Base-by-base conservation (phyloP, 1,140 invertebrate genomes). In the Zaprionus kolodkinae region DNA sequence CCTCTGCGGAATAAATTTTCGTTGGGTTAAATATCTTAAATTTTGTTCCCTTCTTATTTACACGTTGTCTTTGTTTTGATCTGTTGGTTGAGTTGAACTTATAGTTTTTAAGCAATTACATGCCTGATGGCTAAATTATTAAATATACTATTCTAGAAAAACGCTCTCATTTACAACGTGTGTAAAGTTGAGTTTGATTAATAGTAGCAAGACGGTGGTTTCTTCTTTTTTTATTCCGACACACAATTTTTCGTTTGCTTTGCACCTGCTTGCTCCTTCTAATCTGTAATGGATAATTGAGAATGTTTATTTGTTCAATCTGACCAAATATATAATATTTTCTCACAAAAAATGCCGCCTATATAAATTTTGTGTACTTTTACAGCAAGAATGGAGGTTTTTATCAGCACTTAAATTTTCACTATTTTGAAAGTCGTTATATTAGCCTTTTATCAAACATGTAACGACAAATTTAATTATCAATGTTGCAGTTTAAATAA, bases 141-240 rank as follows among this genome's bases (percentile, higher is more conserved):
- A 13, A 17, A 57, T 21, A 13, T 48, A 45, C n/a, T 43, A 10
- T 43, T 61, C n/a, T 33, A 15, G 13, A 45, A 45, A 15, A 45
- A 45, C 43, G 21, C 35, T 38, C 13, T 36, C 21, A 35, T 27
- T 45, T 50, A 40, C 13, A 59, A 50, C 25, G 21, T 5, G 27
- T 21, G 40, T 45, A 45, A 45, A 50, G 17, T 50, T 50, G 9
- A 25, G 45, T 50, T 50, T 50, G 40, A 50, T 50, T 50, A 50
- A 9, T 12, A 50, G 54, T 36, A 60, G 40, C 65, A 50, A 60
- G 36, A 25, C 55, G 43, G 56, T 61, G 56, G 57, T 69, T n/a
- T 57, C 55, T 61, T 30, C 30, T 38, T 25, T 21, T 38, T 65
- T 30, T 50, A 36, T n/a, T 50, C 7, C 11, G 50, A 33, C 21